Evolutionary conservation across 2,888 invertebrate genomes (phyloP), one percentile per base, ranked within the genome.

Genomic region (Papilio demoleus): DNA sequence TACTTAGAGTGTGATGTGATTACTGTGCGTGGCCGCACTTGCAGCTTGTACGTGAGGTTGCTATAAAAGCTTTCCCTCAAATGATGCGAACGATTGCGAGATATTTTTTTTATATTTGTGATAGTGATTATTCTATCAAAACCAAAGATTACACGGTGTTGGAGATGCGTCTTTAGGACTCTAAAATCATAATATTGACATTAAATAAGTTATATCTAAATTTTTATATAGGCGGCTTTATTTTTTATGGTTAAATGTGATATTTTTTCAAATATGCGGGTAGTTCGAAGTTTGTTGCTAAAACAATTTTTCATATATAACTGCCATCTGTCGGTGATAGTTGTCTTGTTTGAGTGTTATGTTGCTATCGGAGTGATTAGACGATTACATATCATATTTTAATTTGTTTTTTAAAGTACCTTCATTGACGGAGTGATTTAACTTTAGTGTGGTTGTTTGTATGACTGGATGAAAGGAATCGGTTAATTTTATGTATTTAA

Each of bases 211-310:
- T 27, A 14, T 27, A 14, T 27, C n/a, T 12, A n/a, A n/a, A n/a
- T 47, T 38, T 6, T 47, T 22, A 22, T 11, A 2, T 47, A 47
- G 45, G 6, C 19, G 9, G 11, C 22, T 47, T 53, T 53, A 53
- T 53, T 53, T 14, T n/a, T n/a, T 27, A 50, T 27, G 53, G 53
- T 53, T 22, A 27, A 27, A n/a, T 53, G 53, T 53, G 53, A 53
- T 53, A 53, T 53, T 53, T 53, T 45, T 50, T 53, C n/a, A 27
- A n/a, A 53, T 14, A n/a, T 27, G 53, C 53, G 53, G 27, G 27
- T 53, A 53, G 1, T n/a, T 53, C 53, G 53, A 53, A 53, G 53
- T 53, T 53, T 53, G 53, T 53, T 53, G 53, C 53, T 53, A 53
- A 53, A 53, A 53, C 53, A 53, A 27, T 53, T 53, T 53, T 24